Evolutionary conservation across 2,888 invertebrate species (phyloP).

Genomic region (Amblyjoppa fuscipennis): DNA sequence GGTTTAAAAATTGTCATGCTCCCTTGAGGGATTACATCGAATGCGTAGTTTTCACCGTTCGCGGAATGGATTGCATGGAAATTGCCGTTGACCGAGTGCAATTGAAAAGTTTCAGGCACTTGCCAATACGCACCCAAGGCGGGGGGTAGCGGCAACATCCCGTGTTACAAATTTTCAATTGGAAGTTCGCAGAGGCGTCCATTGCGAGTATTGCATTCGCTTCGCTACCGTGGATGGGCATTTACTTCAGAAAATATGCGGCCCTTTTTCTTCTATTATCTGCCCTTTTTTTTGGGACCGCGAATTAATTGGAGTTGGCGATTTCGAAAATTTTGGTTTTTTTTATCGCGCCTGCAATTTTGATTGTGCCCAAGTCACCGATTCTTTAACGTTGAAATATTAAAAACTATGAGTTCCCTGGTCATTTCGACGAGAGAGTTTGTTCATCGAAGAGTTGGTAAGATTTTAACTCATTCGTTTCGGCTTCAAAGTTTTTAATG

Average conservation of each 20-base stretch:
- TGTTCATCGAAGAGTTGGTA: background rate
- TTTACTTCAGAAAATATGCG: background rate
- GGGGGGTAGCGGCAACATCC: background rate
- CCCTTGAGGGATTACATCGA: background rate
- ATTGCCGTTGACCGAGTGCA: background rate
- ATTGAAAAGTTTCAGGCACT: slow-evolving; percentile 31
- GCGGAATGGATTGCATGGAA: background rate
- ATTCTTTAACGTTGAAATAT: slow-evolving; percentile 4
- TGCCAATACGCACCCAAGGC: slow-evolving; percentile 11
- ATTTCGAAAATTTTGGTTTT: background rate
- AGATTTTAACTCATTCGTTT: background rate
- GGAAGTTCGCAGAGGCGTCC: background rate
- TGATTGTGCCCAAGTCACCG: background rate
- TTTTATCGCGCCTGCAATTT: background rate
- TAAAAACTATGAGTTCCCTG: slow-evolving; percentile 6
- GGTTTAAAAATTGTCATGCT: background rate
- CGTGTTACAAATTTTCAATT: slow-evolving; percentile 11
- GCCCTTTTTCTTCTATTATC: background rate
- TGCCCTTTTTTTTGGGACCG: background rate
- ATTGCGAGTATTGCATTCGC: slow-evolving; percentile 3
- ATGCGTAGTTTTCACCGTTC: background rate
- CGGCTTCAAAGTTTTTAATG: slow-evolving; percentile 8
- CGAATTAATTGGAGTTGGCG: background rate
- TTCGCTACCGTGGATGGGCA: background rate
- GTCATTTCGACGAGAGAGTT: background rate